These are phyloP conservation scores for Cyanoramphus novaezelandiae DNA, from an alignment of 2,113 vertebrate species.

Conservation along the genomic window DNA sequence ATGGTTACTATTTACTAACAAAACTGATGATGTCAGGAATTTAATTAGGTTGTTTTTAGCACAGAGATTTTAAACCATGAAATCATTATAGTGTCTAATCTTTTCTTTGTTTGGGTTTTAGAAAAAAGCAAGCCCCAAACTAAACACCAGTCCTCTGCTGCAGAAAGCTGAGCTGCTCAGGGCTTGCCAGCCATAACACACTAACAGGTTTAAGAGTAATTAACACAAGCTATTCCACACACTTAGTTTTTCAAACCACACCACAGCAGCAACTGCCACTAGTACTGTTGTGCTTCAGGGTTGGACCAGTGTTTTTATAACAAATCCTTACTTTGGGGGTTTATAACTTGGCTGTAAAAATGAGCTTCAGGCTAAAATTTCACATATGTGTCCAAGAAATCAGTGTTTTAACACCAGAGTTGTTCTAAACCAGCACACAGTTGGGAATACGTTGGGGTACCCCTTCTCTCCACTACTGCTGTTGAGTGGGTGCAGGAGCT, in stretches of 20 bases:
- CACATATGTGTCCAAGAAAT: neutral
- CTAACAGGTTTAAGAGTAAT: slow-evolving; percentile 69
- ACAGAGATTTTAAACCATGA: slow-evolving; percentile 63
- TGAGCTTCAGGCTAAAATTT: neutral
- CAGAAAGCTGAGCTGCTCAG: slow-evolving; percentile 38
- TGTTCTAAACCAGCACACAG: neutral
- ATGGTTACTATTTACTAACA: slow-evolving; percentile 78
- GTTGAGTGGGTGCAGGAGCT: neutral
- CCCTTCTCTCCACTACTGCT: neutral
- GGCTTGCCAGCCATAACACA: slow-evolving; percentile 51
- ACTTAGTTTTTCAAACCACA: slow-evolving; percentile 15
- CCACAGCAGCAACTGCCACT: neutral
- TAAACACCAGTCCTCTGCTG: slow-evolving; percentile 31
- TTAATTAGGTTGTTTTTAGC: slow-evolving; percentile 74
- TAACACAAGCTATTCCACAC: slow-evolving; percentile 57
- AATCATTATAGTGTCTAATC: slow-evolving; percentile 70
- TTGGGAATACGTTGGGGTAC: neutral
- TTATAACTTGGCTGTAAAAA: neutral
- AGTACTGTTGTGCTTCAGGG: neutral
- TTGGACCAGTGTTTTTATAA: neutral
- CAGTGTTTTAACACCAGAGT: neutral
- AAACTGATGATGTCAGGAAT: slow-evolving; percentile 74
- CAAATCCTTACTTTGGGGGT: slow-evolving; percentile 13
- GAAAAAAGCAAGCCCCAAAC: slow-evolving; percentile 27
- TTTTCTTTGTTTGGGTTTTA: slow-evolving; percentile 62